These are phyloP conservation scores for Acanthococcus lagerstroemiae DNA, from an alignment of 2,888 invertebrate species.

Conservation along the genomic window DNA sequence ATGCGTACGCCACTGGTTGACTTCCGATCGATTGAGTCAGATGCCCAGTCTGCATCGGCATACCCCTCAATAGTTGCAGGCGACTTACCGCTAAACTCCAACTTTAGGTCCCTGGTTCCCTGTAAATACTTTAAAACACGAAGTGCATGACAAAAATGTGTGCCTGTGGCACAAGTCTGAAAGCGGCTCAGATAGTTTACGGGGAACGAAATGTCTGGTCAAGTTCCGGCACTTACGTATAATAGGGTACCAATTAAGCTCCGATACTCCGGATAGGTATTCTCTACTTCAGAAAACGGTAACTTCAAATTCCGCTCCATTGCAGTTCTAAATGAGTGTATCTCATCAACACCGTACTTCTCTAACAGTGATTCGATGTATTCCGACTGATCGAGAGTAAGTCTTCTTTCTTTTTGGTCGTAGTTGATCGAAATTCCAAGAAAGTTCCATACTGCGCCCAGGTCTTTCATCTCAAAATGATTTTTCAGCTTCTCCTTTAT, in stretches of 20 bases:
- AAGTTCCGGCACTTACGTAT: neutral
- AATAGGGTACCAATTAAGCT: neutral
- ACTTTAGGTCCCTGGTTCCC: neutral
- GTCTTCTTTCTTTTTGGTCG: neutral
- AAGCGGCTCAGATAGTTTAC: neutral
- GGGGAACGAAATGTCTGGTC: neutral
- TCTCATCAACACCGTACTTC: neutral
- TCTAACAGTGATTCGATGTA: neutral
- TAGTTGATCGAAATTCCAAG: neutral
- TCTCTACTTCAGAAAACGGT: neutral
- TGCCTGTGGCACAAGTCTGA: neutral
- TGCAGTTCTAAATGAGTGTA: neutral
- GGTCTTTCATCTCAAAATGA: slow-evolving; percentile 4
- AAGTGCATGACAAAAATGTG: neutral
- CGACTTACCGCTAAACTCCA: neutral
- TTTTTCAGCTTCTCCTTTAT: neutral
- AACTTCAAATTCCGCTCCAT: slow-evolving; percentile 1
- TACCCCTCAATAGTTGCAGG: neutral
- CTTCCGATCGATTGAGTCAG: neutral
- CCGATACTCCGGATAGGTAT: neutral
- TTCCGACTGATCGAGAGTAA: neutral
- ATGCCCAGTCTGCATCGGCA: neutral
- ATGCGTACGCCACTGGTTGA: neutral
- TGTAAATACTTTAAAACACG: neutral
- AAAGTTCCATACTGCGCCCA: neutral